Base-by-base conservation (phyloP, 2,888 invertebrate species). In the Ptychoptera contaminata region DNA sequence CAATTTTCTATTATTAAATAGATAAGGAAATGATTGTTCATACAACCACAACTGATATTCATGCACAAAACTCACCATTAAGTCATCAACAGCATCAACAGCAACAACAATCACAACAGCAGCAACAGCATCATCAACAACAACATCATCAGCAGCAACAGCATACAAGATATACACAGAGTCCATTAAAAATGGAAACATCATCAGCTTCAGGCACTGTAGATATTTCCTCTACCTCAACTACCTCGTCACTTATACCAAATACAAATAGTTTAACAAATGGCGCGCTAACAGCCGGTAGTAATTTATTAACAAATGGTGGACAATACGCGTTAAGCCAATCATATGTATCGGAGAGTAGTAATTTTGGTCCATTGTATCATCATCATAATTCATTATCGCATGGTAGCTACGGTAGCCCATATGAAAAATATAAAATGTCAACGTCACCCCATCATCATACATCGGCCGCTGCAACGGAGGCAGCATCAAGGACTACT, bases 391-490 rank as follows among this genome's bases (percentile, higher is more conserved):
- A 60, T 48, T n/a, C 58, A 59, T 49, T 54, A 54, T 51, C 54
- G 16, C 50, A 52, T 45, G 47, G 45, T 10, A 42, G 47, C 8
- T 62, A 63, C 51, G 60, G 56, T 38, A 62, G 54, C 53, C 63
- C 67, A 11, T 66, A 66, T 50, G 66, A 67, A 41, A 66, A 66
- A 54, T 59, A 63, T 23, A 67, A 66, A 54, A 57, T 62, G 37
- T 42, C 51, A 16, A 40, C 52, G 23, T 23, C 23, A 3, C 23
- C 23, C 23, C 23, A 23, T 14, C 49, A 50, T 43, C 54, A 54
- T 34, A 16, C 40, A 16, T 2, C n/a, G 9, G 9, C 32, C n/a
- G n/a, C 3, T 32, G 32, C n/a, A 11, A n/a, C 2, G 4, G 32
- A 2, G 8, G 11, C 32, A 4, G 11, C 32, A 4, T 11, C 32